These are phyloP conservation scores for Leptopilina clavipes DNA, from an alignment of 1,140 invertebrate genomes.

Conservation along the genomic window DNA sequence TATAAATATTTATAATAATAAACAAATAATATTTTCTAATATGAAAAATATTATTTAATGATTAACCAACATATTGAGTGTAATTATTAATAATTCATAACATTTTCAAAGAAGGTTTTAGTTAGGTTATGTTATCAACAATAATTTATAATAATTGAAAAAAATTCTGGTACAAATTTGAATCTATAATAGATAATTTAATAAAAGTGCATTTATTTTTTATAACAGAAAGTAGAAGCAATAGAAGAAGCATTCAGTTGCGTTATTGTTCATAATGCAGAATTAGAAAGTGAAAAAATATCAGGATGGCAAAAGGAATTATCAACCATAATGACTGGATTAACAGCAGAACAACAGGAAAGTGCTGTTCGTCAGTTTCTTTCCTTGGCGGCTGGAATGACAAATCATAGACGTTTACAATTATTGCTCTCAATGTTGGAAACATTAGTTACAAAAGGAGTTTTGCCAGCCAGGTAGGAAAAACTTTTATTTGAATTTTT, in stretches of 20 bases:
- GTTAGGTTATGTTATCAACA: not conserved
- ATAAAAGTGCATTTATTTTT: slow-evolving; percentile 33
- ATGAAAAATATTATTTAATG: not conserved
- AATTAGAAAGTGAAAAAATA: slow-evolving; percentile 81
- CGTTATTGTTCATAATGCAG: slow-evolving; percentile 84
- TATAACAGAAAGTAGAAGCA: slow-evolving; percentile 82
- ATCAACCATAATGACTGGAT: slow-evolving; percentile 72
- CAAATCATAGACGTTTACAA: slow-evolving; percentile 82
- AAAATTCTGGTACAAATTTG: too few relatives aligned
- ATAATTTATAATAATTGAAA: too few relatives aligned
- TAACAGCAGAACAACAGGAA: slow-evolving; percentile 83
- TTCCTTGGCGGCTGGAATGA: slow-evolving; percentile 79
- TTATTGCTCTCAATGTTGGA: slow-evolving; percentile 84
- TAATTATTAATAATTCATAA: not conserved
- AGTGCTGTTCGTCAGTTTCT: slow-evolving; percentile 83
- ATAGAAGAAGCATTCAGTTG: slow-evolving; percentile 92
- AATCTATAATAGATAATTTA: too few relatives aligned
- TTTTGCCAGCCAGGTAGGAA: slow-evolving; percentile 78
- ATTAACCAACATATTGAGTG: not conserved
- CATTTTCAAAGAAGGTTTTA: not conserved
- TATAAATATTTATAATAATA: not conserved
- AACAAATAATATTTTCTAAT: slow-evolving; percentile 36
- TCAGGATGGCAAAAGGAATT: slow-evolving; percentile 80
- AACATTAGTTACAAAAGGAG: slow-evolving; percentile 81
- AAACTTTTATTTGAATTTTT: slow-evolving; percentile 6